A percentile compares a stretch with the other conserved stretches of the same genome.
Evolutionary conservation across 2,888 invertebrate species (phyloP).

Genomic region (Nephrocerus scutellatus): DNA sequence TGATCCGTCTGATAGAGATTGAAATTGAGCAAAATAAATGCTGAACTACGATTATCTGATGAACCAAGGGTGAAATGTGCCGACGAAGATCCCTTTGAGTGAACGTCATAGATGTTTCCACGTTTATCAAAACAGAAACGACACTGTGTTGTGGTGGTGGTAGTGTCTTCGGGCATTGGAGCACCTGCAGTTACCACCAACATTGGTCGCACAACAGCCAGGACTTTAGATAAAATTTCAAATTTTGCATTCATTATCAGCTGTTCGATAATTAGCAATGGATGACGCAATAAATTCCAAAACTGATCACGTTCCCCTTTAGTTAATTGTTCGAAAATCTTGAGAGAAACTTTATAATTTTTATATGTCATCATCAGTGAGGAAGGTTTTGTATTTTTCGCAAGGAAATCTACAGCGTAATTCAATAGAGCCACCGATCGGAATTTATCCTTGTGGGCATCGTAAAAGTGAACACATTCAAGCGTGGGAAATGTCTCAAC

Average conservation of each 20-base stretch:
- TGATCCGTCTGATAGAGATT: constrained; percentile 55
- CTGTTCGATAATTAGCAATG: constrained; percentile 74
- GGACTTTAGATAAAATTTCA: constrained; percentile 57
- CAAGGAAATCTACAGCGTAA: constrained; percentile 58
- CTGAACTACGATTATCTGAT: constrained; percentile 27
- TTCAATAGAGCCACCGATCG: constrained; percentile 57
- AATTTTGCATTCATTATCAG: constrained; percentile 79
- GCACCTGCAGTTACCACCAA: constrained; percentile 17
- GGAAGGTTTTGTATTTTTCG: constrained; percentile 40
- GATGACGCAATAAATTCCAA: constrained; percentile 60
- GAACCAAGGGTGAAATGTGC: constrained; percentile 32
- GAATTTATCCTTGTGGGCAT: constrained; percentile 57
- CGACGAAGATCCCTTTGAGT: constrained; percentile 17
- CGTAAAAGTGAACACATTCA: constrained; percentile 57
- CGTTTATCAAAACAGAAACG: constrained; percentile 41
- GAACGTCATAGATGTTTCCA: constrained; percentile 38
- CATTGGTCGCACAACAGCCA: constrained; percentile 53
- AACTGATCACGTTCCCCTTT: constrained; percentile 53
- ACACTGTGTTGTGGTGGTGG: constrained; percentile 26
- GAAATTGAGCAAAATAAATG: constrained; percentile 54
- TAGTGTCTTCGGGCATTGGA: constrained; percentile 15
- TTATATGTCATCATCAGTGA: too few relatives aligned
- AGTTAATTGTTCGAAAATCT: constrained; percentile 59
- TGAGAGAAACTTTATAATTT: constrained; percentile 61
- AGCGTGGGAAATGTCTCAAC: constrained; percentile 54